Base-by-base conservation (phyloP, 37 sponge, comb jelly and placozoan genomes). In the Tethya wilhelma region DNA sequence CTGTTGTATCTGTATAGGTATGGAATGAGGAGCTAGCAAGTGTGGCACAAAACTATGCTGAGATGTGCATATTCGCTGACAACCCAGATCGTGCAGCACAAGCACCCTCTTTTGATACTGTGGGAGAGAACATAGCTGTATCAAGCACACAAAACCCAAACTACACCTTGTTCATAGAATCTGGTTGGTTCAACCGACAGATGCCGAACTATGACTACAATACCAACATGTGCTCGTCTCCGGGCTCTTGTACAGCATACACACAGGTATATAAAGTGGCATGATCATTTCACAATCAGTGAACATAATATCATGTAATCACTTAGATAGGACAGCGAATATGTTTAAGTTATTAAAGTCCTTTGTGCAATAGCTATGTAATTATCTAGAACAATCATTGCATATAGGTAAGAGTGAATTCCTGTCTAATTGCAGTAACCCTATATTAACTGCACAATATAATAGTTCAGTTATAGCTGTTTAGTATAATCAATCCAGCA, bases 21-120 rank as follows among this genome's bases (percentile, higher is more conserved):
- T 85, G 85, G 85, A 77, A 69, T 66, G 28, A 26, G 11, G 78
- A 85, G 32, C 60, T 85, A 32, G 85, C 85, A n/a, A 28, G 17
- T 32, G 59, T 76, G 5, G 85, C 85, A 34, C 78, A 77, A 26
- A 56, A 58, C 53, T 85, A 67, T 23, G 77, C 85, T 0, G 29
- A 67, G 12, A 59, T 1, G 77, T 85, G 85, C 32, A 26, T 67
- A 11, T 77, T 55, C 41, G 62, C 17, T 2, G 69, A 55, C 68
- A 77, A 85, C 38, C 70, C 41, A 22, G 22, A 77, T 29, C 68
- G 85, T 4, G 64, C 22, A 0, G 25, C 28, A 1, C 64, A 62
- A 40, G 39, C 68, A 0, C 69, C 39, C 23, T 25, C 38, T 38
- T 85, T 85, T 65, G 38, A 43, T 36, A 32, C 23, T 29, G 85